phyloP scores from a whole-genome alignment of 2,113 vertebrate species.

The Actinemys pallida region DNA sequence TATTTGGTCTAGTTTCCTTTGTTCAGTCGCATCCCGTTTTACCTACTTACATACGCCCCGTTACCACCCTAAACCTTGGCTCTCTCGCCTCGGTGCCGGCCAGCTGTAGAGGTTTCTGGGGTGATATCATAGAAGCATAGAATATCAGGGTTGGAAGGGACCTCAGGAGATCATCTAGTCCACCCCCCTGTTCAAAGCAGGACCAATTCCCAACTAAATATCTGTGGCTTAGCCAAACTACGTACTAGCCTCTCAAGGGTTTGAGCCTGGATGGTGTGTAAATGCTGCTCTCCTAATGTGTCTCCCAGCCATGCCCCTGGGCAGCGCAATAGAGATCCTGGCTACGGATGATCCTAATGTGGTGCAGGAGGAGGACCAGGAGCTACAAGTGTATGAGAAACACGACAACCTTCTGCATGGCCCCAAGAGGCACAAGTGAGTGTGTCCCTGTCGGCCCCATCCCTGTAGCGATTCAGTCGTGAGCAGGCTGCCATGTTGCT shows the following conservation, averaged over 20 bases:
- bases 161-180: too few species aligned
- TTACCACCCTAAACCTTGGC: background rate
- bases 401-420: conserved; percentile 94
- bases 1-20: background rate
- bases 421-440: conserved; percentile 87
- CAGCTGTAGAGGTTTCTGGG: background rate
- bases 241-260: background rate
- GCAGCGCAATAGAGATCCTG: conserved; percentile 90
- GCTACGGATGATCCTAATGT: conserved; percentile 91
- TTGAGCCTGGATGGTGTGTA: background rate
- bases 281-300: rapidly evolving
- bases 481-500: background rate
- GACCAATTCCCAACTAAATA: too few species aligned
- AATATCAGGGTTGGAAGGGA: too few species aligned
- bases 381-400: conserved; percentile 95
- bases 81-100: background rate
- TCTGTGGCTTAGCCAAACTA: background rate
- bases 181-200: too few species aligned
- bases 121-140: background rate
- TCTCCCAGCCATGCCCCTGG: conserved; percentile 87
- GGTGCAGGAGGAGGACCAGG: conserved; percentile 85
- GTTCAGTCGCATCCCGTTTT: too few species aligned
- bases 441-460: background rate
- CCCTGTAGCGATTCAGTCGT: background rate
- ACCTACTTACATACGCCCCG: background rate